A percentile compares a stretch with the other conserved stretches of the same genome.
Conservation (phyloP, 1,140 invertebrate species). For the Rhagoletis zephyria region DNA sequence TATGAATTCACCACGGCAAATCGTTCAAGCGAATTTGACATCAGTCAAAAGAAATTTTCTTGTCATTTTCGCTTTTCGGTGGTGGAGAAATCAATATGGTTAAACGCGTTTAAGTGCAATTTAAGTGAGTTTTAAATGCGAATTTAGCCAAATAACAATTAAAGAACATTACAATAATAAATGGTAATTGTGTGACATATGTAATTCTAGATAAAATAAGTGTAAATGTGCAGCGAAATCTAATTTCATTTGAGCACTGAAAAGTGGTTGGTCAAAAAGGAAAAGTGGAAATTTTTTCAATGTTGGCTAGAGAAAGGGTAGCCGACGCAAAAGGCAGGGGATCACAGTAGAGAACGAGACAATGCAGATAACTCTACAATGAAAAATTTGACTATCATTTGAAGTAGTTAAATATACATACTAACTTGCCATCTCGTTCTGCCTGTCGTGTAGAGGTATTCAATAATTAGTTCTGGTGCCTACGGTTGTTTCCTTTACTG, state of each 20-base stretch:
- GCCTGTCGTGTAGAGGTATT: constrained; percentile 3
- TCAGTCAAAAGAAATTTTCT: constrained; percentile 43
- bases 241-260: neutral
- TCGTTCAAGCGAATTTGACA: constrained; percentile 13
- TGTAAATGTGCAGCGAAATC: neutral
- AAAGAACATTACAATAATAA: constrained; percentile 1
- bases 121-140: constrained; percentile 21
- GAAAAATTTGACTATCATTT: constrained; percentile 34
- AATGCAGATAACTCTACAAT: neutral
- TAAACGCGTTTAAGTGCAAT: constrained; percentile 39
- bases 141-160: constrained; percentile 18
- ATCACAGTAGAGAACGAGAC: neutral
- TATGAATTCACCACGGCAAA: neutral
- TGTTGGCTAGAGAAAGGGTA: constrained; percentile 44
- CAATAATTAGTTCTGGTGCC: neutral
- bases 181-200: constrained; percentile 21
- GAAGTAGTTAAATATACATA: neutral
- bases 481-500: constrained; percentile 18
- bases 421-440: constrained; percentile 49
- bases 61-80: constrained; percentile 48
- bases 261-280: neutral
- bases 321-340: neutral
- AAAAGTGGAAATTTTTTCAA: constrained; percentile 43
- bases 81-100: constrained; percentile 50
- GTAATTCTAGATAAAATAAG: neutral